Base-by-base conservation (phyloP, 2,888 invertebrate species). In the Amphipoea oculea region DNA sequence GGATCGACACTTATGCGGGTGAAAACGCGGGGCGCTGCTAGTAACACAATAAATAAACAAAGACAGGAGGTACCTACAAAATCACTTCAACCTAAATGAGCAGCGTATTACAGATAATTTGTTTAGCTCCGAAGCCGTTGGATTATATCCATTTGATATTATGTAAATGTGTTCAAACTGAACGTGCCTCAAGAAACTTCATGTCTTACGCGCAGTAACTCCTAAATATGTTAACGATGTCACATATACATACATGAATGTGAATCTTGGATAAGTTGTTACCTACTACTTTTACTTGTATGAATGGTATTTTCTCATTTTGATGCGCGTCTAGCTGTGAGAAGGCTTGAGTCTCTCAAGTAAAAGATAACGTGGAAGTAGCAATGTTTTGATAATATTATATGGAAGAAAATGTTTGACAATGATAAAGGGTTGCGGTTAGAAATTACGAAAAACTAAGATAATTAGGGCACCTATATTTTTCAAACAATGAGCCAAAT, bases 201-300 rank as follows among this genome's bases (percentile, higher is more conserved):
- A 78, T 78, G 76, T 72, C 78, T 78, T 74, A 86, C 84, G 73
- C 70, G 81, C 66, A 75, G 73, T 78, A 85, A 88, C 85, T 83
- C 68, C 80, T 83, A 87, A 88, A 89, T 89, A 89, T 87, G 87
- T 89, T 88, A 88, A 88, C 85, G 85, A 88, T 81, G 79, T 78
- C 79, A 82, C 75, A 83, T 85, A 79, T 84, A 88, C 87, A 88
- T 87, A 86, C 7, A 88, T 87, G 89, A 88, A 87, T 84, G 71
- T 54, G 78, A 84, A 83, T 86, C 54, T 74, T 51, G 82, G 68
- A 83, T 88, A 83, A 78, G 68, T 74, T 76, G 63, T n/a, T 60
- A 57, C 57, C 67, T 74, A 71, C 68, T 73, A 86, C 79, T 81
- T 81, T 78, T 88, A 69, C 75, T 73, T 83, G 40, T 74, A 65